Evolutionary conservation across 2,797 vertebrate species (phyloP).

Genomic region (Carapus acus): DNA sequence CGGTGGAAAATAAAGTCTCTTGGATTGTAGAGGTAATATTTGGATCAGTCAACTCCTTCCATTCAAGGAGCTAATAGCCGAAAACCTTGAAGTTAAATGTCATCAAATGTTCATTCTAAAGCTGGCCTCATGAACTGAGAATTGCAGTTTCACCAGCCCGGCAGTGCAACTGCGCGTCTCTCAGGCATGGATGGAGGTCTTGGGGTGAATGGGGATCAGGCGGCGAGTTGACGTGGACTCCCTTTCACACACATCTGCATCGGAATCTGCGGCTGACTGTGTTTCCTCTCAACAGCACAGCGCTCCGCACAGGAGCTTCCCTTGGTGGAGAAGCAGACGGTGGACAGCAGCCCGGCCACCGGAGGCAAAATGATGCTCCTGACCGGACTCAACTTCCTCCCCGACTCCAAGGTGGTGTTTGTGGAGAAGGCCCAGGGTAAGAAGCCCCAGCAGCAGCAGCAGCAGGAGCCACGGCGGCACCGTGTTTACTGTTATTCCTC

Average conservation of each 20-base stretch:
- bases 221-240: constrained; percentile 13
- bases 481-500: constrained; percentile 48
- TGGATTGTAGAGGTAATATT: constrained; percentile 36
- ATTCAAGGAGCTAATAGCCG: constrained; percentile 50
- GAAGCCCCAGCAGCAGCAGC: no score
- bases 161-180: constrained; percentile 23
- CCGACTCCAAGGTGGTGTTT: constrained; percentile 97
- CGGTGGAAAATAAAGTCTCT: constrained; percentile 35
- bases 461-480: constrained; percentile 35
- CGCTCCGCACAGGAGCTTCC: constrained; percentile 98
- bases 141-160: constrained; percentile 47
- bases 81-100: constrained; percentile 36
- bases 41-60: constrained; percentile 33
- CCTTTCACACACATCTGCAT: constrained; percentile 2
- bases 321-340: constrained; percentile 94
- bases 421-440: constrained; percentile 98
- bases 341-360: constrained; percentile 82
- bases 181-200: constrained; percentile 17
- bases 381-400: constrained; percentile 93
- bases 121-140: constrained; percentile 48
- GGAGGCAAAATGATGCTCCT: constrained; percentile 94
- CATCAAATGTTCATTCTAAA: constrained; percentile 59
- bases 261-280: constrained; percentile 28
- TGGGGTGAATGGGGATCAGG: constrained; percentile 44
- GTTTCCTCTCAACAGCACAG: constrained; percentile 75